phyloP scores from a whole-genome alignment of 2,797 vertebrate species.

The Numenius phaeopus region DNA sequence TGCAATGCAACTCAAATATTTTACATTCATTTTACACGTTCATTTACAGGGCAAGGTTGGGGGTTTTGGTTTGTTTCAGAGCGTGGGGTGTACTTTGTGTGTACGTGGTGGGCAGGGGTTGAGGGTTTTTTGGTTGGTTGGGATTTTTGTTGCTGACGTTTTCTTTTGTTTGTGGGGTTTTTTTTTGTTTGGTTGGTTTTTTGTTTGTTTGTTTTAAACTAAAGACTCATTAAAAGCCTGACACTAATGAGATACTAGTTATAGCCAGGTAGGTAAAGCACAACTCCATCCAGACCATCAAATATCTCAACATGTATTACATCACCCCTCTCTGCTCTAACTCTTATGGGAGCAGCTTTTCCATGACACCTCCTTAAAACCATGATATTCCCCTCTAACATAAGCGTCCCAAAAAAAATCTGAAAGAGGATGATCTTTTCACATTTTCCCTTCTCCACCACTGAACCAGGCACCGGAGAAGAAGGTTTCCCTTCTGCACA shows the following conservation, averaged over 20 bases:
- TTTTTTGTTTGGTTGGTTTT: too few relatives aligned
- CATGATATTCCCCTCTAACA: not conserved
- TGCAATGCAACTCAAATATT: not conserved
- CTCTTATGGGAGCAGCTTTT: not conserved
- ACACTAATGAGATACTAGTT: rapidly evolving
- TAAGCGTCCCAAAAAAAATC: not conserved
- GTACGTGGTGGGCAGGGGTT: too few relatives aligned
- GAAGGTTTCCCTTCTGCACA: not conserved
- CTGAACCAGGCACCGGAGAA: not conserved
- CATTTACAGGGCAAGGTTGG: rapidly evolving
- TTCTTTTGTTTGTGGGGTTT: too few relatives aligned
- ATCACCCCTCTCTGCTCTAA: not conserved
- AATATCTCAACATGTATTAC: not conserved
- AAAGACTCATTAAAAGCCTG: not conserved
- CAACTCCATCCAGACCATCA: not conserved
- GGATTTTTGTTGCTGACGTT: too few relatives aligned
- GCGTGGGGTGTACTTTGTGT: rapidly evolving
- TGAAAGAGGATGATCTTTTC: not conserved
- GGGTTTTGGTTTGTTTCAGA: not conserved
- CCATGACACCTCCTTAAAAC: not conserved
- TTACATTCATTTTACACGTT: rapidly evolving
- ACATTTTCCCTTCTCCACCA: not conserved
- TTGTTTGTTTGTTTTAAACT: not conserved
- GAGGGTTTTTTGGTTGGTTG: not conserved
- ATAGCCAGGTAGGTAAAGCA: not conserved